Base-by-base conservation (phyloP, 2,888 invertebrate genomes). In the Hemistola chrysoprasaria region DNA sequence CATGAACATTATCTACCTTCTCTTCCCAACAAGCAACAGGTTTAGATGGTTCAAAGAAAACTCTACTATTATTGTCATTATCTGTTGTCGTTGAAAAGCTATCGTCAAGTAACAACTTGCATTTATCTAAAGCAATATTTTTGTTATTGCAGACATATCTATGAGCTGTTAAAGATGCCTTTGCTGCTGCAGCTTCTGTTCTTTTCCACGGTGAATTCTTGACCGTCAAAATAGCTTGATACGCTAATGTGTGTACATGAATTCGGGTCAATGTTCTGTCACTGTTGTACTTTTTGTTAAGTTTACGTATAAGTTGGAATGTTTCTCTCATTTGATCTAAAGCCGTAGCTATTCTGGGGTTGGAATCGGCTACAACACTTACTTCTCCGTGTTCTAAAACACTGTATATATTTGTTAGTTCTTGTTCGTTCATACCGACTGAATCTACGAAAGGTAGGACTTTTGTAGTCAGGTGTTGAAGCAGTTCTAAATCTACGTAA, bases 351-450 rank as follows among this genome's bases (percentile, higher is more conserved):
- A 96, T 91, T 57, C 95, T 89, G 0, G 96, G 96, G 65, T 94
- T 93, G 4, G 95, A 93, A 65, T 96, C 94, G 0, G 95, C 91
- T 0, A 95, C 92, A 4, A 95, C 80, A 11, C 93, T 93, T 4
- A 95, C 91, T 59, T 93, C 92, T 1, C 94, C 94, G 61, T 91
- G 87, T 45, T 92, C 90, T 34, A 95, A 75, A 2, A 95, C 91
- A 68, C 93, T 93, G 43, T 92, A 90, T 5, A 96, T 75, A 78
- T 95, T 96, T 0, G 94, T 92, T 36, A 96, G 80, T 78, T 96
- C 96, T 78, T 96, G 96, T 67, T 96, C 96, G 65, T 96, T 96
- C 95, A 96, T 95, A 1, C 96, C 96, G 2, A 96, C 84, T 0
- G 96, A 96, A 68, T 96, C 95, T 0, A 94, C 91, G 63, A 91